Evolutionary conservation across 2,797 vertebrate species (phyloP).

Genomic region (Aquila chrysaetos): DNA sequence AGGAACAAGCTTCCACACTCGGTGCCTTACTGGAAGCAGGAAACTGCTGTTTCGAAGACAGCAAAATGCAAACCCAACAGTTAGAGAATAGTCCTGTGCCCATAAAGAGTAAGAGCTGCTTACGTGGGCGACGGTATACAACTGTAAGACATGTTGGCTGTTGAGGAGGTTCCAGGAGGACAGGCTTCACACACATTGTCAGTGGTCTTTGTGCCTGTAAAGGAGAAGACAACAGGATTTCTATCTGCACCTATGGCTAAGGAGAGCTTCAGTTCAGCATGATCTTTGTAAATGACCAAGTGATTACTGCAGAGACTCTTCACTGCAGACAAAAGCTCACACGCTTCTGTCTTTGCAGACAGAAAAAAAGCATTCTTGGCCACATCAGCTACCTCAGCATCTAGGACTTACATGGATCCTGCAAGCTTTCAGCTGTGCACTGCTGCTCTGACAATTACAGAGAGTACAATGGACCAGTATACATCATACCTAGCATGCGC

Average conservation of each 20-base stretch:
- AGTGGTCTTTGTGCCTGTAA: background rate
- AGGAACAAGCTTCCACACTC: background rate
- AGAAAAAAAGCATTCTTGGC: background rate
- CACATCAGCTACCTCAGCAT: background rate
- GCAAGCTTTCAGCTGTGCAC: background rate
- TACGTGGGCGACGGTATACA: slow-evolving; percentile 18
- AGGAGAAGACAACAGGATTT: background rate
- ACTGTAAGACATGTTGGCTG: background rate
- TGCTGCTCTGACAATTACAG: background rate
- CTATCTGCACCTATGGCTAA: background rate
- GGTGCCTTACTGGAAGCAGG: background rate
- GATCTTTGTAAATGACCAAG: background rate
- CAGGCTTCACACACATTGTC: slow-evolving; percentile 15
- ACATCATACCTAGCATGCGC: background rate
- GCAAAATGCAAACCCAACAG: background rate
- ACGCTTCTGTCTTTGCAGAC: background rate
- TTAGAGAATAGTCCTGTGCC: background rate
- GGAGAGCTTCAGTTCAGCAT: background rate
- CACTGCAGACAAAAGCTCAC: background rate
- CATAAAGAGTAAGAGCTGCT: background rate
- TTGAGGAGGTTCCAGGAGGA: background rate
- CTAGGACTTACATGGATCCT: background rate
- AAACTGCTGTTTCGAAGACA: background rate
- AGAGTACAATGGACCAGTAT: no score
- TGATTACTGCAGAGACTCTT: background rate